phyloP scores from a whole-genome alignment of 2,888 invertebrate species.

The Lasiommata megera region DNA sequence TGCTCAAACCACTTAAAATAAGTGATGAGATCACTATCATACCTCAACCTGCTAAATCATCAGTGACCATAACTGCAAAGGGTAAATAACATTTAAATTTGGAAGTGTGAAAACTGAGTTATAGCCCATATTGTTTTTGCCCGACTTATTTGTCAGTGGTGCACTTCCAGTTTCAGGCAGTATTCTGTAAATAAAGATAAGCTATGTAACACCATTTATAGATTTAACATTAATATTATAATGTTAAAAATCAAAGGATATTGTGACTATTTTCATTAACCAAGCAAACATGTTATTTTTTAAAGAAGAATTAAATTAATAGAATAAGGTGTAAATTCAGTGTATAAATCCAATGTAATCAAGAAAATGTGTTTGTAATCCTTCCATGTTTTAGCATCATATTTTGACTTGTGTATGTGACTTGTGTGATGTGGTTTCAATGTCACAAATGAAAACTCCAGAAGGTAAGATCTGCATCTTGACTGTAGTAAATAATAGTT shows the following conservation, averaged over 20 bases:
- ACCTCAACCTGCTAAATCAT: slow-evolving; percentile 88
- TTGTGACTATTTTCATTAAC: slow-evolving; percentile 57
- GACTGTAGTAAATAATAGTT: slow-evolving; percentile 50
- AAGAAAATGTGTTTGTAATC: slow-evolving; percentile 46
- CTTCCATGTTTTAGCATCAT: slow-evolving; percentile 41
- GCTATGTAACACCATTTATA: slow-evolving; percentile 55
- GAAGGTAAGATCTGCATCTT: slow-evolving; percentile 55
- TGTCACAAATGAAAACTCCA: slow-evolving; percentile 60
- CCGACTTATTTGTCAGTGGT: slow-evolving; percentile 49
- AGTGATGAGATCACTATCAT: slow-evolving; percentile 96
- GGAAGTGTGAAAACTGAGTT: slow-evolving; percentile 44
- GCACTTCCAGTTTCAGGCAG: slow-evolving; percentile 61
- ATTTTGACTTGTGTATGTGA: slow-evolving; percentile 48
- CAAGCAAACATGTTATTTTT: slow-evolving; percentile 58
- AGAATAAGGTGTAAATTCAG: slow-evolving; percentile 59
- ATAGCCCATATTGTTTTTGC: slow-evolving; percentile 36
- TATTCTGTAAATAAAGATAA: slow-evolving; percentile 72
- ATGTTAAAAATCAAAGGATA: slow-evolving; percentile 49
- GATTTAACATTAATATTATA: slow-evolving; percentile 45
- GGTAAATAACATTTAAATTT: slow-evolving; percentile 65
- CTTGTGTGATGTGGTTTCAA: slow-evolving; percentile 50
- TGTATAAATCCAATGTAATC: slow-evolving; percentile 53
- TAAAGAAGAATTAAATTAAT: slow-evolving; percentile 45
- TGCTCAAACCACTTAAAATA: slow-evolving; percentile 92
- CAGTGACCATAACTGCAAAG: slow-evolving; percentile 70